These are phyloP conservation scores for Romanomermis culicivorax DNA, from an alignment of 2,888 invertebrate genomes.

Conservation along the genomic window DNA sequence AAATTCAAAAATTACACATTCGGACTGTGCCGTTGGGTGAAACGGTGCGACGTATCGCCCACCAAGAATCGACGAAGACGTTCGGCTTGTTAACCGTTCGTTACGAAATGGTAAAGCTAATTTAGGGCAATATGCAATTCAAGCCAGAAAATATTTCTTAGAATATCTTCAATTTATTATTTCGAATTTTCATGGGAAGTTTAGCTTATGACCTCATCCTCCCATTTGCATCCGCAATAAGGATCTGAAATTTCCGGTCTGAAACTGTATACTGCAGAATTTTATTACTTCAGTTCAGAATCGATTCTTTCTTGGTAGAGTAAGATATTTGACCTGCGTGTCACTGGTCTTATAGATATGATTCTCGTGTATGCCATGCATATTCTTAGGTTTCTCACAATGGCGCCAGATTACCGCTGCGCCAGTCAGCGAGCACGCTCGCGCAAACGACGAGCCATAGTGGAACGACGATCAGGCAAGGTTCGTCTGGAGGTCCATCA, in stretches of 20 bases:
- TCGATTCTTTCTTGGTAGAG: too few species aligned
- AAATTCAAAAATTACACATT: conserved; percentile 92
- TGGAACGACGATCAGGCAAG: conserved; percentile 38
- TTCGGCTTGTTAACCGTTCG: conserved; percentile 80
- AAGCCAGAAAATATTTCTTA: background rate
- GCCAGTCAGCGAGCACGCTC: conserved; percentile 56
- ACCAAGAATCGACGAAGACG: conserved; percentile 71
- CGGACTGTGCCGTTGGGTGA: conserved; percentile 82
- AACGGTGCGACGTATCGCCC: conserved; percentile 70
- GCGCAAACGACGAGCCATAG: conserved; percentile 40
- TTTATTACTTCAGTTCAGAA: too few species aligned
- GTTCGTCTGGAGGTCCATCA: background rate
- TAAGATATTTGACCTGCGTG: too few species aligned
- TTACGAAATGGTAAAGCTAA: conserved; percentile 52
- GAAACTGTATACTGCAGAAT: too few species aligned
- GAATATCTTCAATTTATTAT: too few species aligned
- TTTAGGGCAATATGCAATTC: background rate
- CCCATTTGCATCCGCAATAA: too few species aligned
- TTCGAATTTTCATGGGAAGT: background rate
- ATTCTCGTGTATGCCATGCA: too few species aligned
- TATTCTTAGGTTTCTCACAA: too few species aligned
- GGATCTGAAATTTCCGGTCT: too few species aligned
- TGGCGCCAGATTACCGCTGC: conserved; percentile 13
- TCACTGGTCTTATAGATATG: too few species aligned
- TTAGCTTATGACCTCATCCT: conserved; percentile 9